These are phyloP conservation scores for Lophius americanus DNA, from an alignment of 2,797 vertebrate species.

Conservation along the genomic window DNA sequence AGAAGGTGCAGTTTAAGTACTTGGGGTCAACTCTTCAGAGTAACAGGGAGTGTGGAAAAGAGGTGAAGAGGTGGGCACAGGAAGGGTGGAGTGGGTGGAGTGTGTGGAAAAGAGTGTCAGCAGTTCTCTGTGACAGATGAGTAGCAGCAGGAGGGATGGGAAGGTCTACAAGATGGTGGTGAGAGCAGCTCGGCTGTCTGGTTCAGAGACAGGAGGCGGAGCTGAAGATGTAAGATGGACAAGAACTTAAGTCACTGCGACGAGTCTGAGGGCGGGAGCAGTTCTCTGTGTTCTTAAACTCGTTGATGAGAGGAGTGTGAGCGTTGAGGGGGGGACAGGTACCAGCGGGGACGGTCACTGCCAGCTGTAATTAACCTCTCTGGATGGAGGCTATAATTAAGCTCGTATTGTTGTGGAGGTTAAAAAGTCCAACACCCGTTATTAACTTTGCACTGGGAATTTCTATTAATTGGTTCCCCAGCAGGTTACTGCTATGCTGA, in stretches of 20 bases:
- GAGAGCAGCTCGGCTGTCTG: not conserved
- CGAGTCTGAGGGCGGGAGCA: not conserved
- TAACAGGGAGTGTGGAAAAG: too few species aligned
- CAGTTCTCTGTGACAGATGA: too few species aligned
- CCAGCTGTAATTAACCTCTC: slow-evolving; percentile 21
- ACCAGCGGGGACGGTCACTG: not conserved
- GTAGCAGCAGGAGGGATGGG: too few species aligned
- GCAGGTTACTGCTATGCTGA: too few species aligned
- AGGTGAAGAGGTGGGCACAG: too few species aligned
- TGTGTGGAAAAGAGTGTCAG: too few species aligned
- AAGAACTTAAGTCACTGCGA: not conserved
- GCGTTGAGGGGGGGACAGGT: not conserved
- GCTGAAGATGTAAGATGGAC: too few species aligned
- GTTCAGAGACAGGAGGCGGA: not conserved
- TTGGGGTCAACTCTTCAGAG: too few species aligned
- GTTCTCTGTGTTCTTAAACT: not conserved
- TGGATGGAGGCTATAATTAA: slow-evolving; percentile 4
- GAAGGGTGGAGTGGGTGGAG: too few species aligned
- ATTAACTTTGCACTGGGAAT: not conserved
- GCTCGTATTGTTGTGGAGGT: slow-evolving; percentile 10
- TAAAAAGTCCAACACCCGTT: not conserved
- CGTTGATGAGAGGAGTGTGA: slow-evolving; percentile 8
- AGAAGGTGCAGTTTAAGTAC: too few species aligned
- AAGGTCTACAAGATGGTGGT: too few species aligned
- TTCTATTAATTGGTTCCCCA: not conserved